Conservation (phyloP, 2,113 vertebrate species). For the Tetrao urogallus region DNA sequence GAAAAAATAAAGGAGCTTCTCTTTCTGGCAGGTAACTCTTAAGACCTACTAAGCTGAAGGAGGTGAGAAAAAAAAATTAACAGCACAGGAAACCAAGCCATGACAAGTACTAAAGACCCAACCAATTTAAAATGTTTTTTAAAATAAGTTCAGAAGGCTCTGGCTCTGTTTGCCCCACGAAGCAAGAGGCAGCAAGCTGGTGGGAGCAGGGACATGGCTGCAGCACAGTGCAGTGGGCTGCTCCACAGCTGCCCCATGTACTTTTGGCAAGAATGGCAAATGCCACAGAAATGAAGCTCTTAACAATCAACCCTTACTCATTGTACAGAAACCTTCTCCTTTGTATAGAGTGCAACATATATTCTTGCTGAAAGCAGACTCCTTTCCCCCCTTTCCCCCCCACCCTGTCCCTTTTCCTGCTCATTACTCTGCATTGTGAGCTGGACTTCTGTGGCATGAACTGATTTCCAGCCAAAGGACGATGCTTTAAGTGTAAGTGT, state of each 20-base stretch:
- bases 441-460: neutral
- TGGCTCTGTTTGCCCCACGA: fast-evolving
- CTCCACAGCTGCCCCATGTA: neutral
- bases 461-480: neutral
- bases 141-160: neutral
- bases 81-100: neutral
- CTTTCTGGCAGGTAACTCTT: neutral
- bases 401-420: fast-evolving
- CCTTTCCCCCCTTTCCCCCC: neutral
- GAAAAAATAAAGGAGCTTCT: slow-evolving; percentile 6
- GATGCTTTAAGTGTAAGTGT: neutral
- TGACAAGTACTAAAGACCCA: neutral
- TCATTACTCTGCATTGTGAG: neutral
- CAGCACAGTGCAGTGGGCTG: neutral
- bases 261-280: neutral
- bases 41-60: neutral
- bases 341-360: fast-evolving
- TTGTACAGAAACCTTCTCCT: neutral
- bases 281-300: neutral
- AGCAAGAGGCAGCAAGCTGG: neutral
- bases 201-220: neutral
- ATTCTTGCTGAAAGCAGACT: neutral
- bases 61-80: neutral
- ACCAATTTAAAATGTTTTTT: neutral
- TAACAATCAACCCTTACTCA: neutral